Conservation (phyloP, 2,113 vertebrate species). For the Embiotoca jacksoni region DNA sequence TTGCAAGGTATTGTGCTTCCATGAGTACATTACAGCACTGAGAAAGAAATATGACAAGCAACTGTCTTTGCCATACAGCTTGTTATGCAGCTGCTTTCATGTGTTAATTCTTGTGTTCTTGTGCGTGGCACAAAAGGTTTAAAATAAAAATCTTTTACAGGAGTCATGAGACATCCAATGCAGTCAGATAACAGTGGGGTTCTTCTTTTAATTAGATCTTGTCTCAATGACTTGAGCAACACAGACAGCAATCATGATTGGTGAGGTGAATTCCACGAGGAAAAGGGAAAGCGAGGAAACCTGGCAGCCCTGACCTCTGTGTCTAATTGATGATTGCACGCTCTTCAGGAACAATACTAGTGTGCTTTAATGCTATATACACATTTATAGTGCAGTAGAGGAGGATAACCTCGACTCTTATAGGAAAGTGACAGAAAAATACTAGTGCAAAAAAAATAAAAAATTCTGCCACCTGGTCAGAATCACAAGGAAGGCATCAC, state of each 20-base stretch:
- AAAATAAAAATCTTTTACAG: not conserved
- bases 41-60: too few relatives aligned
- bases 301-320: not conserved
- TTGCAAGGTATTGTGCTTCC: too few relatives aligned
- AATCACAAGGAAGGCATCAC: not conserved
- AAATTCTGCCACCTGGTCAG: not conserved
- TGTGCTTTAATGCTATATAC: not conserved
- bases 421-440: not conserved
- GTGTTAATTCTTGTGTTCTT: not conserved
- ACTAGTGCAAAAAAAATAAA: not conserved
- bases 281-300: slow-evolving; percentile 3
- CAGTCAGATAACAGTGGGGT: slow-evolving; percentile 1
- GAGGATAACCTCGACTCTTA: not conserved
- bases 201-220: slow-evolving; percentile 34
- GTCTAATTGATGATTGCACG: slow-evolving; percentile 10
- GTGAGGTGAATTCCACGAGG: not conserved
- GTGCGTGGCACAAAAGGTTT: too few relatives aligned
- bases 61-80: too few relatives aligned
- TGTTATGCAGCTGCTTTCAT: not conserved
- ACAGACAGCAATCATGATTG: not conserved
- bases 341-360: not conserved
- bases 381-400: not conserved
- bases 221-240: not conserved
- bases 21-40: too few relatives aligned
- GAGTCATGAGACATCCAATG: not conserved